Percentiles rank a stretch among this genome's conserved stretches.
These are phyloP conservation scores for Acronicta aceris DNA, from an alignment of 2,888 invertebrate genomes.

Conservation along the genomic window DNA sequence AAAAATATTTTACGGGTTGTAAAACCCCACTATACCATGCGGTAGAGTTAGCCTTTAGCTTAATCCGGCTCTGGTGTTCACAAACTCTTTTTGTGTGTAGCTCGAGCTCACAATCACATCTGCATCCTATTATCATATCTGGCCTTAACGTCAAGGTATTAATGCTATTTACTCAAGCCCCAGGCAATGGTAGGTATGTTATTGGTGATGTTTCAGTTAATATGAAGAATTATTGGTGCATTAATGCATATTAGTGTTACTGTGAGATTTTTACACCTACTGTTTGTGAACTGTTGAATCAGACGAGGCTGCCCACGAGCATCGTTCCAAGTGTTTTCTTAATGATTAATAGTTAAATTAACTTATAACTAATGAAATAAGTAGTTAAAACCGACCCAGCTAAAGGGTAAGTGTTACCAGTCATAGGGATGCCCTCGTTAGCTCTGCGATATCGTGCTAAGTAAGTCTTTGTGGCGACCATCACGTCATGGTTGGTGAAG, in stretches of 20 bases:
- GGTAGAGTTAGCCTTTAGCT: too few species aligned
- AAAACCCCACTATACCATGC: too few species aligned
- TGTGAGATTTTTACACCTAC: slow-evolving; percentile 18
- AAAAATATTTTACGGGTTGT: too few species aligned
- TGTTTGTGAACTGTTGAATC: slow-evolving; percentile 5
- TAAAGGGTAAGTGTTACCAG: slow-evolving; percentile 65
- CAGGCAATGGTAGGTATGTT: slow-evolving; percentile 10
- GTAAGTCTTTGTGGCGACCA: slow-evolving; percentile 83
- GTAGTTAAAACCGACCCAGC: slow-evolving; percentile 55
- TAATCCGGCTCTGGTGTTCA: too few species aligned
- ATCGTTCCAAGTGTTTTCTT: slow-evolving; percentile 20
- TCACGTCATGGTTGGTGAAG: slow-evolving; percentile 93
- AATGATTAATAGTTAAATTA: slow-evolving; percentile 21
- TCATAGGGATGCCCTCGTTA: slow-evolving; percentile 70
- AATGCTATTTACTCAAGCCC: slow-evolving; percentile 22
- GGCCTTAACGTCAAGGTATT: not conserved
- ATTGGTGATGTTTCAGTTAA: not conserved
- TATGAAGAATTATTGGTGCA: not conserved
- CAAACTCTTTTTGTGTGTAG: not conserved
- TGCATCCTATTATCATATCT: not conserved
- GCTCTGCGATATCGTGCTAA: slow-evolving; percentile 76
- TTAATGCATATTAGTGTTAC: slow-evolving; percentile 6
- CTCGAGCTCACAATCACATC: not conserved
- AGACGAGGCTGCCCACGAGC: slow-evolving; percentile 28
- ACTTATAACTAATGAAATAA: slow-evolving; percentile 42